These are phyloP conservation scores for Oncorhynchus masou DNA, from an alignment of 2,113 vertebrate species.

Conservation along the genomic window DNA sequence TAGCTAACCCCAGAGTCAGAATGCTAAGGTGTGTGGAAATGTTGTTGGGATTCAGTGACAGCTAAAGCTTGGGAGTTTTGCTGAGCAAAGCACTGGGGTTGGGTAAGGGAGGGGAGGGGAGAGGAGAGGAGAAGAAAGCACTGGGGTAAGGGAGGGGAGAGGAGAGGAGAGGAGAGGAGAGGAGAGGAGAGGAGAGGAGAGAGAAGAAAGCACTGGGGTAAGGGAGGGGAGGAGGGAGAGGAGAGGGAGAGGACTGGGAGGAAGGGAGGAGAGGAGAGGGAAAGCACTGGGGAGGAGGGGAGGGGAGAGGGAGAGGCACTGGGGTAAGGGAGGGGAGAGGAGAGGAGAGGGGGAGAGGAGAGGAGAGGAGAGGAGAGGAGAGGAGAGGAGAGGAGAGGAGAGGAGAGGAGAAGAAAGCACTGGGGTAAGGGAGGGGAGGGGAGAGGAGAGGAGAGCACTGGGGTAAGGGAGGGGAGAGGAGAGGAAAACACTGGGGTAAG, in stretches of 20 bases:
- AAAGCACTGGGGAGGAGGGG: constrained; percentile 38
- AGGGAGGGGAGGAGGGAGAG: background rate
- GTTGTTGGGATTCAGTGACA: constrained; percentile 12
- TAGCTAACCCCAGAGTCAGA: constrained; percentile 45
- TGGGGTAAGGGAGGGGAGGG: background rate
- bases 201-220: no score
- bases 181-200: constrained; percentile 19
- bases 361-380: constrained; percentile 19
- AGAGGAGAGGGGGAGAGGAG: background rate
- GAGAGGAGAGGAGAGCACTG: constrained; percentile 26
- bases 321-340: background rate
- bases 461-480: constrained; percentile 13
- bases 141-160: background rate
- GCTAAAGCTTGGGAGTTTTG: constrained; percentile 63
- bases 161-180: background rate
- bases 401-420: constrained; percentile 19
- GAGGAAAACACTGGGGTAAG: constrained; percentile 1
- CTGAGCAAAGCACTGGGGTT: constrained; percentile 52
- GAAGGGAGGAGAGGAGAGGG: constrained; percentile 22
- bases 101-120: constrained; percentile 2
- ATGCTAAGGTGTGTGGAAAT: no score
- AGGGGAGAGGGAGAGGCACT: constrained; percentile 14
- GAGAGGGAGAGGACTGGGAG: background rate
- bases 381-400: constrained; percentile 26
- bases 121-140: background rate